Percentiles rank a stretch among this genome's conserved stretches.
Evolutionary conservation across 2,113 vertebrate genomes (phyloP).

Genomic region (Scomber japonicus): DNA sequence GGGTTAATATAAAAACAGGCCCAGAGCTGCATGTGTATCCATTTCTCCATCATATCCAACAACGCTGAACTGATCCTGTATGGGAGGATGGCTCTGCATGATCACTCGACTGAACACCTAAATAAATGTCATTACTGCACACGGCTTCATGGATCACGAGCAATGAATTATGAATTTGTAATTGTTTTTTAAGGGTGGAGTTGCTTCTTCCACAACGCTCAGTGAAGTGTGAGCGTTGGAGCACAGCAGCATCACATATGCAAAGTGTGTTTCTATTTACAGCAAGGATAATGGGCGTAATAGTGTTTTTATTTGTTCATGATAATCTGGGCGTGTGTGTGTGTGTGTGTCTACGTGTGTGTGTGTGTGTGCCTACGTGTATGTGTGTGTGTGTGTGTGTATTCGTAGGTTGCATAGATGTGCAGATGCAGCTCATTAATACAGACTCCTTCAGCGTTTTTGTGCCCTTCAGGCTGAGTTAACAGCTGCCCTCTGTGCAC

Average conservation of each 20-base stretch:
- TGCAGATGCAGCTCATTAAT: conserved; percentile 74
- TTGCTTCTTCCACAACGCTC: background rate
- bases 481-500: conserved; percentile 73
- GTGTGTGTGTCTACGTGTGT: conserved; percentile 23
- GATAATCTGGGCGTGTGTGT: conserved; percentile 28
- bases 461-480: conserved; percentile 74
- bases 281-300: conserved; percentile 23
- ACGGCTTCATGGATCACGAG: conserved; percentile 6
- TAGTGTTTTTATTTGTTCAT: conserved; percentile 48
- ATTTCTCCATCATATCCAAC: background rate
- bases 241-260: background rate
- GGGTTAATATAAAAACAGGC: too few species aligned
- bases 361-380: conserved; percentile 16
- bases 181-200: background rate
- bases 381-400: conserved; percentile 25
- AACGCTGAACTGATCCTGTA: background rate
- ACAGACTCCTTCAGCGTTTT: conserved; percentile 74
- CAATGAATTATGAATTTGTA: background rate
- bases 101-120: background rate
- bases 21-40: background rate
- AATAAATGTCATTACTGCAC: background rate
- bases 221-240: background rate
- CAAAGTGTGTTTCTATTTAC: conserved; percentile 52
- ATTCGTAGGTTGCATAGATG: conserved; percentile 54
- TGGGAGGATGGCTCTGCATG: background rate